These are phyloP conservation scores for Lamproptera curius DNA, from an alignment of 2,888 invertebrate genomes.

Conservation along the genomic window DNA sequence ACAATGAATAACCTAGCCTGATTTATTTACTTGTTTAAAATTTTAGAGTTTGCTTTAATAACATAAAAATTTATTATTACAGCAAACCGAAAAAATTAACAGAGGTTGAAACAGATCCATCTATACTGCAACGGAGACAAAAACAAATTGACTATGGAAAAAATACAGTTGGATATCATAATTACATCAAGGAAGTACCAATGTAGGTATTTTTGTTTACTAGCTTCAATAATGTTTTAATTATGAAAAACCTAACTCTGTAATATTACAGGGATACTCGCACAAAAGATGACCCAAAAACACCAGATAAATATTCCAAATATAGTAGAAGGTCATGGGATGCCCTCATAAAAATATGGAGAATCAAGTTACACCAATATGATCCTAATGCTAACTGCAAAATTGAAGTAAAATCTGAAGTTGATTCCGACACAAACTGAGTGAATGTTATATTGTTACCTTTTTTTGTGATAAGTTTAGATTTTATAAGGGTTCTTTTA, in stretches of 20 bases:
- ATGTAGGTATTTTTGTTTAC: slow-evolving; percentile 71
- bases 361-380: slow-evolving; percentile 89
- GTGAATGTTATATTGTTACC: no score
- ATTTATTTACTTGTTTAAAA: no score
- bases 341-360: slow-evolving; percentile 91
- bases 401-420: slow-evolving; percentile 22
- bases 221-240: background rate
- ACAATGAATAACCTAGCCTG: no score
- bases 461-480: no score
- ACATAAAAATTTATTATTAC: slow-evolving; percentile 19
- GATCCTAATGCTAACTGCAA: slow-evolving; percentile 67
- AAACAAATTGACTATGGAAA: slow-evolving; percentile 98
- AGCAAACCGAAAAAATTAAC: slow-evolving; percentile 37
- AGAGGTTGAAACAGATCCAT: slow-evolving; percentile 84
- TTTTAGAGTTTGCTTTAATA: no score
- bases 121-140: slow-evolving; percentile 85
- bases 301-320: slow-evolving; percentile 92
- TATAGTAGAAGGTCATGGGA: slow-evolving; percentile 97
- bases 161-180: slow-evolving; percentile 91
- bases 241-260: background rate
- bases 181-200: slow-evolving; percentile 83
- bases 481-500: no score
- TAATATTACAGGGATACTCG: slow-evolving; percentile 76
- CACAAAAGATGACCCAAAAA: slow-evolving; percentile 87
- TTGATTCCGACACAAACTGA: background rate